phyloP scores from a whole-genome alignment of 1,140 invertebrate genomes.

The Bursaphelenchus mucronatus region DNA sequence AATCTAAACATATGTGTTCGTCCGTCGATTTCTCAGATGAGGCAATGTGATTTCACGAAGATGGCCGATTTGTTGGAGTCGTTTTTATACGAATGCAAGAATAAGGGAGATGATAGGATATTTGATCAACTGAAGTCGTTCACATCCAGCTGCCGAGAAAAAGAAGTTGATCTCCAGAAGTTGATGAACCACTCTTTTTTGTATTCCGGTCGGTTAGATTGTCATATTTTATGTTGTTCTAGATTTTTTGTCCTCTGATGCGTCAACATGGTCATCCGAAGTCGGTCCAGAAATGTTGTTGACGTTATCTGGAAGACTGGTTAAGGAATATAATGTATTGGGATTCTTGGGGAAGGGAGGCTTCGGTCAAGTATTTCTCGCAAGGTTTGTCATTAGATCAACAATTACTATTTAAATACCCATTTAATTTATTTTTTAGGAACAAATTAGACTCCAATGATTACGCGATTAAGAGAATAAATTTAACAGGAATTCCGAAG shows the following conservation, averaged over 20 bases:
- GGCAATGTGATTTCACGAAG: no score
- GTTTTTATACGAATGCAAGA: no score
- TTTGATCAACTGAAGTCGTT: no score
- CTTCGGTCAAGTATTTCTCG: constrained; percentile 12
- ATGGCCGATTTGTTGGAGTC: no score
- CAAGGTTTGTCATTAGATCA: background rate
- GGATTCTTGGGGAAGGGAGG: constrained; percentile 9
- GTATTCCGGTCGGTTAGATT: constrained; percentile 4
- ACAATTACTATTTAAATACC: background rate
- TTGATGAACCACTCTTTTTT: constrained; percentile 9
- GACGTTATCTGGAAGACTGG: constrained; percentile 5
- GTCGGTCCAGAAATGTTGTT: background rate
- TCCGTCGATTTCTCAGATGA: no score
- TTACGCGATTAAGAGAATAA: constrained; percentile 19
- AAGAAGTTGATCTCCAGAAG: background rate
- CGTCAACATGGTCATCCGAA: no score
- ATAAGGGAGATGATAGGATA: no score
- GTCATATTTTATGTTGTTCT: background rate
- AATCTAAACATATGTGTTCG: no score
- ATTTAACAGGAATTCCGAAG: constrained; percentile 4
- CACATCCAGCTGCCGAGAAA: no score
- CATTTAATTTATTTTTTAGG: background rate
- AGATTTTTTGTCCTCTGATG: no score
- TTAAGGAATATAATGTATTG: constrained; percentile 13
- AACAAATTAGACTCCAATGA: constrained; percentile 18